Evolutionary conservation across 2,797 vertebrate species (phyloP), one percentile per base, ranked within the genome.

Genomic region (Glyptemys insculpta): DNA sequence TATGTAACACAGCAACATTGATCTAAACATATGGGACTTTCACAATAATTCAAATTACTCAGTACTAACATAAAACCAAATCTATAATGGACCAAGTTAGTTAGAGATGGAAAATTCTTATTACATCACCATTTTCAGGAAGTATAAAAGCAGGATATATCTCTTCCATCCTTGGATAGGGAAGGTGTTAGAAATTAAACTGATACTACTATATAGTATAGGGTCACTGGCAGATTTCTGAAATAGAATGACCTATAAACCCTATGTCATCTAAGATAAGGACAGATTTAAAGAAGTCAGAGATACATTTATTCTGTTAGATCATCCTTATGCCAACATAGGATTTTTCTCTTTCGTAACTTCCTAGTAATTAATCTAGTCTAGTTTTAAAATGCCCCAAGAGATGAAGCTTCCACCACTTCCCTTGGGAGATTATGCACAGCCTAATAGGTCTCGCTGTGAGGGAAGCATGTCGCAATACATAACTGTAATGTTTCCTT

Each of bases 361-460:
- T 94, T 94, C 34, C 21, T 76, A 82, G 23, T 6, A 29, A 96
- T 96, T 94, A 94, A 92, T 94, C 87, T 57, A 80, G 91, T 91
- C 81, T 88, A 53, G 76, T 93, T 88, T 92, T 92, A 95, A 95
- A 91, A 80, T 34, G 89, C 92, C 91, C 91, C 50, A 47, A 72
- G 82, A 92, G 12, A 96, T 94, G 84, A 78, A 84, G 87, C 72
- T 96, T 96, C n/a, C 68, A 72, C 37, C 18, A 41, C 10, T 41
- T 72, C 94, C 94, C 65, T 49, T 79, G 92, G 79, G 94, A 85
- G 88, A 94, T 95, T 89, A 83, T 65, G 91, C 88, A 92, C 79
- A 94, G 78, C 34, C 87, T 96, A 89, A 94, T 85, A 93, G 89
- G 95, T 89, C 89, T 95, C 87, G 37, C 78, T 90, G 83, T 87